phyloP scores from a whole-genome alignment of 1,140 invertebrate species.

The Kradibia gibbosae region DNA sequence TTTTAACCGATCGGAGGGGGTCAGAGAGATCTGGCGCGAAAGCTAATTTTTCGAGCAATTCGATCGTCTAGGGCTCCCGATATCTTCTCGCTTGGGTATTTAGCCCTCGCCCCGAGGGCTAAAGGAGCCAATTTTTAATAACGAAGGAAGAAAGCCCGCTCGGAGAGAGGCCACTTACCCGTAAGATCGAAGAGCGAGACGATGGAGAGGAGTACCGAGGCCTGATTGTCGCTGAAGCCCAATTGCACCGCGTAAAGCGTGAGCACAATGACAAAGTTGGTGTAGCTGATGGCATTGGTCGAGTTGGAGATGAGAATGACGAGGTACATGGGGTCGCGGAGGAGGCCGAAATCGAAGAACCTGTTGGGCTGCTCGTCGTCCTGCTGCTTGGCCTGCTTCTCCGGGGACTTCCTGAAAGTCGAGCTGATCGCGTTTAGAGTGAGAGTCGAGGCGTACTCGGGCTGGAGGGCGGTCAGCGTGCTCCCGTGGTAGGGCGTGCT shows the following conservation, averaged over 20 bases:
- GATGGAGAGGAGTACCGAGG: slow-evolving; percentile 82
- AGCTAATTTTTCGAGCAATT: too few relatives aligned
- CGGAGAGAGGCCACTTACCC: slow-evolving; percentile 65
- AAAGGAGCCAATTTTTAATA: too few relatives aligned
- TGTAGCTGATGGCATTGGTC: slow-evolving; percentile 88
- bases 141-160: too few relatives aligned
- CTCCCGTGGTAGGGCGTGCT: slow-evolving; percentile 88
- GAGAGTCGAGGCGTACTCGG: slow-evolving; percentile 83
- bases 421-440: slow-evolving; percentile 80
- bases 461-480: slow-evolving; percentile 83
- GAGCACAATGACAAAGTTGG: slow-evolving; percentile 87
- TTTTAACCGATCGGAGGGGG: too few relatives aligned
- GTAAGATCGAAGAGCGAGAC: slow-evolving; percentile 85
- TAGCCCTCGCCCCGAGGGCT: too few relatives aligned
- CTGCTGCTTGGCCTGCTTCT: slow-evolving; percentile 59
- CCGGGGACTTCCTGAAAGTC: slow-evolving; percentile 70
- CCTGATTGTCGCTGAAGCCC: slow-evolving; percentile 79
- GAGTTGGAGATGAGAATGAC: slow-evolving; percentile 87
- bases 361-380: slow-evolving; percentile 70
- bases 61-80: too few relatives aligned
- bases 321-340: slow-evolving; percentile 85
- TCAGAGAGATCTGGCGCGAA: background rate
- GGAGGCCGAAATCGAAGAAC: slow-evolving; percentile 83
- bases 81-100: too few relatives aligned
- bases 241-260: slow-evolving; percentile 82